phyloP scores from a whole-genome alignment of 2,113 vertebrate species.

The Petrocephalus microphthalmus region DNA sequence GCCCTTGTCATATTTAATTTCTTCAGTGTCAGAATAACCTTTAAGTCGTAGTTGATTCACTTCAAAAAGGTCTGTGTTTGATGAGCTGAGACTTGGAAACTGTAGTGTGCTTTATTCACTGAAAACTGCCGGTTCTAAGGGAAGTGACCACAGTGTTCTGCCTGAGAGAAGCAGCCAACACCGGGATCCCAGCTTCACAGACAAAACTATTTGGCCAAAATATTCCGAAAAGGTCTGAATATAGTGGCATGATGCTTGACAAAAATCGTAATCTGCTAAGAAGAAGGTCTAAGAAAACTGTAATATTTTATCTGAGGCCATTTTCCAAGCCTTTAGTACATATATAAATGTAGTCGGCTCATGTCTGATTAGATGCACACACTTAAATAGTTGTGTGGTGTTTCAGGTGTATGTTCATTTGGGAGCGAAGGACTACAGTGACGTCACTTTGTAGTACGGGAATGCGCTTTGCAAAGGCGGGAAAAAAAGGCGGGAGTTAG shows the following conservation, averaged over 20 bases:
- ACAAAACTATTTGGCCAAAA: no score
- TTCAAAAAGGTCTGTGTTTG: background rate
- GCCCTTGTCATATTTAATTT: background rate
- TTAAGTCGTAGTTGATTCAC: background rate
- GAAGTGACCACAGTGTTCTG: background rate
- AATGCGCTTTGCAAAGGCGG: no score
- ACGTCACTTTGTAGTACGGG: no score
- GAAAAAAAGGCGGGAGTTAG: no score
- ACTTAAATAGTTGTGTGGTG: no score
- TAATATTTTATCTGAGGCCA: background rate
- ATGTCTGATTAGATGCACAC: no score
- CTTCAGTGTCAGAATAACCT: background rate
- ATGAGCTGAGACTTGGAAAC: background rate
- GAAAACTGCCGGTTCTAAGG: background rate
- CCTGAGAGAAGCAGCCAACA: background rate
- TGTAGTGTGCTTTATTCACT: background rate
- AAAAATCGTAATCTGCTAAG: background rate
- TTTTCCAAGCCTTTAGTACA: background rate
- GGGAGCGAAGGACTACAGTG: no score
- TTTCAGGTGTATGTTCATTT: no score
- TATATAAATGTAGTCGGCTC: no score
- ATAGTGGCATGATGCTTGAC: background rate
- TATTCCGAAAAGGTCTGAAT: background rate
- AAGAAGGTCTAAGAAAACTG: background rate
- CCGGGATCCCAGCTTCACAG: background rate